Evolutionary conservation across 2,113 vertebrate species (phyloP), one percentile per base, ranked within the genome.

Genomic region (Anhinga rufa): DNA sequence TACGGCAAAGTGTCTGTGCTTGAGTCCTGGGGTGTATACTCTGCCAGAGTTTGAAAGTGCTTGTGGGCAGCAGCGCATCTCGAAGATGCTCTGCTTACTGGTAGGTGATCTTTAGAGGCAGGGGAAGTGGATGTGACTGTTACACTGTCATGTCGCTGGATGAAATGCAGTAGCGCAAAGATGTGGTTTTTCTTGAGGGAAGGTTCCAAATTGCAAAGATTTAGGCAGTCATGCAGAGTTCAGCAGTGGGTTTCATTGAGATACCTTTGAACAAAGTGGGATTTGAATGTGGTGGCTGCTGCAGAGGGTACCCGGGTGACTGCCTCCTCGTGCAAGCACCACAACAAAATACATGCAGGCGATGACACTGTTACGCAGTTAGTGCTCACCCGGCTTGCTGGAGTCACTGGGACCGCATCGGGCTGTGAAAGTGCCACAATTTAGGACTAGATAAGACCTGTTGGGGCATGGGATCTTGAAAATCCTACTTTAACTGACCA

Each of bases 281-380:
- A 9, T 55, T 34, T 25, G 64, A 44, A 16, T 28, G 42, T 16
- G 31, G 65, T 10, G 3, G 29, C 25, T 24, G 55, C 48, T 40
- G 55, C 24, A 15, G 31, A 69, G 28, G 9, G 19, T 17, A 4
- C 25, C 48, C 6, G 0, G 42, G n/a, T 7, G n/a, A 19, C n/a
- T 31, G 34, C 79, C 55, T 17, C 38, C 31, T 46, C 9, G 0
- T 68, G 64, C 54, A n/a, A n/a, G 26, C 48, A 36, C 55, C 44
- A 6, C 36, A 18, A 34, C 6, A 2, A 9, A 32, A 32, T 6
- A 9, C 29, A 2, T 7, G 12, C 16, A 4, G 44, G 3, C 46
- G 32, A 2, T 38, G 5, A 2, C 44, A 15, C 29, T 9, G 0
- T 4, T 9, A 7, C 1, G 8, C 14, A 9, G 4, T 54, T 40